Conservation (phyloP, 1,140 invertebrate species). For the Tetragnatha versicolor region DNA sequence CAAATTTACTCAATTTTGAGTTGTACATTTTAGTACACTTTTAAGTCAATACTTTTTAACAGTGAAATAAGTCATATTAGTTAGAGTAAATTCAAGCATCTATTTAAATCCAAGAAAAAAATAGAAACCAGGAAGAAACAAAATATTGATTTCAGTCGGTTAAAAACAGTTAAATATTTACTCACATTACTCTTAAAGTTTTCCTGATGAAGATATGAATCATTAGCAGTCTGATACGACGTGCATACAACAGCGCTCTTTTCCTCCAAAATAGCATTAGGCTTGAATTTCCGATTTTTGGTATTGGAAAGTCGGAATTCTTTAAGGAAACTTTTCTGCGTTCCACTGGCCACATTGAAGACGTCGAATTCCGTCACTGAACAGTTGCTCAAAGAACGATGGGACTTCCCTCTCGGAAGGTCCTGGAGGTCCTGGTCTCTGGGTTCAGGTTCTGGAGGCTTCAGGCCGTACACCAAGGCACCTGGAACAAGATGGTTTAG, state of each 20-base stretch:
- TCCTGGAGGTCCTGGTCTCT: neutral
- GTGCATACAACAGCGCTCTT: neutral
- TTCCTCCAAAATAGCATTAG: neutral
- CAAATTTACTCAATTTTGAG: too few relatives aligned
- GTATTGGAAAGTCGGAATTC: neutral
- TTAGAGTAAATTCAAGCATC: too few relatives aligned
- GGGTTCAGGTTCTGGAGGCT: neutral
- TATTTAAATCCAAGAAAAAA: too few relatives aligned
- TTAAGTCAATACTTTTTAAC: too few relatives aligned
- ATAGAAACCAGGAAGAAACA: too few relatives aligned
- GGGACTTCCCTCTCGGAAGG: neutral
- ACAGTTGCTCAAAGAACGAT: conserved; percentile 21
- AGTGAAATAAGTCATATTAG: too few relatives aligned
- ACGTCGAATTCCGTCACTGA: conserved; percentile 21
- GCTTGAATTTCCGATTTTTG: neutral
- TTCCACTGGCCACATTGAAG: neutral
- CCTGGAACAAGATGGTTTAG: too few relatives aligned
- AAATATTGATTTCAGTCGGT: too few relatives aligned
- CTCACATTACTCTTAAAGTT: neutral
- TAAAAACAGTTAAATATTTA: neutral
- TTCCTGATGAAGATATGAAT: neutral
- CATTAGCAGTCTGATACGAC: neutral
- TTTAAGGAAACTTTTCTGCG: neutral
- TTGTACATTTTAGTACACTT: too few relatives aligned
- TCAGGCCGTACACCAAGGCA: neutral